Base-by-base conservation (phyloP, 2,888 invertebrate species). In the Neoscelio sp. region DNA sequence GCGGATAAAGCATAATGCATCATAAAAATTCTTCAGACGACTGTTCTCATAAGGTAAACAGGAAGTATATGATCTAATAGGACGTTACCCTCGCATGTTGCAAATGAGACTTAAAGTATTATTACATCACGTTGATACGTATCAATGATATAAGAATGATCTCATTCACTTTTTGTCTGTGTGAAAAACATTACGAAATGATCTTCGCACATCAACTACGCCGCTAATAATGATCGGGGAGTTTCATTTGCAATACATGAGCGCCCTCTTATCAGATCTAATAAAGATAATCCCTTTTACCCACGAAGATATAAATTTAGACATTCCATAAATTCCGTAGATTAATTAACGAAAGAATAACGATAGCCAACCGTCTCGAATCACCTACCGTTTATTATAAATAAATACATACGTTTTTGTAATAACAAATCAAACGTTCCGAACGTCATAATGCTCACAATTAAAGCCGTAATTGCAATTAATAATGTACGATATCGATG, bases 91-190 rank as follows among this genome's bases (percentile, higher is more conserved):
- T 74, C 74, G 42, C 58, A 48, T 33, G 65, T 56, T 65, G 56
- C 65, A 65, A 65, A 48, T 65, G 65, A 46, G 74, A 40, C 13
- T 48, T 30, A 10, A 73, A 73, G 46, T 64, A 73, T 56, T 38
- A 73, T 64, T 64, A 64, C 56, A 52, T 64, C 64, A 64, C 8
- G 52, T 17, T 56, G 73, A 74, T 74, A 40, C 65, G 56, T 65
- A 74, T 74, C 74, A 74, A 64, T 64, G 74, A 58, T 65, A 48
- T 56, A 65, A 74, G 58, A 65, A 74, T 74, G 65, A 65, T 65
- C 65, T 65, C 50, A 62, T 68, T 56, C 46, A 46, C 23, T 68
- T 73, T 73, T 64, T 64, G 52, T 28, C 5, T 64, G 58, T 64
- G 56, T 56, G 65, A 74, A 65, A 65, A 74, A 33, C 54, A 65